Evolutionary conservation across 2,113 vertebrate species (phyloP).

Genomic region (Furnarius figulus): DNA sequence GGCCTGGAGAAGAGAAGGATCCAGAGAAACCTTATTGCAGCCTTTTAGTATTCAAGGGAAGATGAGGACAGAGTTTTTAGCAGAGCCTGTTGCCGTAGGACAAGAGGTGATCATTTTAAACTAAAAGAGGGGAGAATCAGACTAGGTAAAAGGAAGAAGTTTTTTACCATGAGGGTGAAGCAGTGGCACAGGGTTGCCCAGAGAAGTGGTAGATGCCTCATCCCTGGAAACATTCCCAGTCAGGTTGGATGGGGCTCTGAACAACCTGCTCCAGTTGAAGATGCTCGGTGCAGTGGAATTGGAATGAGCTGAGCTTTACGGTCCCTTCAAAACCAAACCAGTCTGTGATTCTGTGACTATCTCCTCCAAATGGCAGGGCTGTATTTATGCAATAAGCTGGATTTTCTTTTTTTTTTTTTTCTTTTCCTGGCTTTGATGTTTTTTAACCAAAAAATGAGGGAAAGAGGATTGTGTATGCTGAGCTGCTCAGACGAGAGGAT

Average conservation of each 20-base stretch:
- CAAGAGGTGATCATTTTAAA: neutral
- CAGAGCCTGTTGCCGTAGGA: neutral
- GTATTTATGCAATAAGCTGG: neutral
- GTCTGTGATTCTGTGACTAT: neutral
- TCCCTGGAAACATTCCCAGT: neutral
- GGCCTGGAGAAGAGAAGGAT: neutral
- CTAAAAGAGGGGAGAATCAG: neutral
- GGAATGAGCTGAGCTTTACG: neutral
- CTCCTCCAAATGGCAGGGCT: neutral
- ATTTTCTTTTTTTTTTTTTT: neutral
- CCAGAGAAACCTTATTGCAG: fast-evolving
- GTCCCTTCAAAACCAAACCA: neutral
- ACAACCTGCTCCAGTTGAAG: neutral
- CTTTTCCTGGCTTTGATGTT: neutral
- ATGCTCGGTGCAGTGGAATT: neutral
- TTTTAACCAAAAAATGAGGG: neutral
- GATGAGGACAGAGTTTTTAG: neutral
- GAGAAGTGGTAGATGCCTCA: neutral
- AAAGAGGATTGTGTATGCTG: neutral
- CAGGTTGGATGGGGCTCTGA: neutral
- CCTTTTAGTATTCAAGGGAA: neutral
- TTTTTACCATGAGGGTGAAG: neutral
- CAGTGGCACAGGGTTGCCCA: neutral
- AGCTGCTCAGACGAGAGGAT: neutral
- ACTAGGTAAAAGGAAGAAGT: neutral